These are phyloP conservation scores for Pherbina coryleti DNA, from an alignment of 2,888 invertebrate genomes.

Conservation along the genomic window DNA sequence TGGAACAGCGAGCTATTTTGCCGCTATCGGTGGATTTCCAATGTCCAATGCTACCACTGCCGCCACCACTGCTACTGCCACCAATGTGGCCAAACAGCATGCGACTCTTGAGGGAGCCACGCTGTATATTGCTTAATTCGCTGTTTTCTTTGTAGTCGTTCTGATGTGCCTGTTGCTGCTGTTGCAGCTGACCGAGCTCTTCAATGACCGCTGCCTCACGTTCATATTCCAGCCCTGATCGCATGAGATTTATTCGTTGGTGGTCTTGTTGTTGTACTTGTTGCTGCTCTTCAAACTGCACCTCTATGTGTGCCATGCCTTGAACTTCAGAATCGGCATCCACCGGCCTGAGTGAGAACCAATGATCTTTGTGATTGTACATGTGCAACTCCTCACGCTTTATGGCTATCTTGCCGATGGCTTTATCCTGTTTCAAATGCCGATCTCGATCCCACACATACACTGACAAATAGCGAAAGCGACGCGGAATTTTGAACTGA, in stretches of 20 bases:
- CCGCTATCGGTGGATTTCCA: conserved; percentile 37
- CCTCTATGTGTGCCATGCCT: conserved; percentile 88
- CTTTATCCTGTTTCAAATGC: conserved; percentile 85
- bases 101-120: conserved; percentile 55
- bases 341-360: conserved; percentile 88
- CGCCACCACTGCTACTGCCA: conserved; percentile 53
- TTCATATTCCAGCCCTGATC: conserved; percentile 54
- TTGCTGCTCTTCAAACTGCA: conserved; percentile 69
- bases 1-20: conserved; percentile 69
- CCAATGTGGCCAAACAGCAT: conserved; percentile 55
- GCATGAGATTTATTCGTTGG: conserved; percentile 53
- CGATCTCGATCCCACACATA: conserved; percentile 90
- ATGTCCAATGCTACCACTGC: conserved; percentile 2
- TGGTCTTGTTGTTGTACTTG: conserved; percentile 50
- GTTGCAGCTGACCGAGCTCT: conserved; percentile 44
- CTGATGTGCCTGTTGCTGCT: conserved; percentile 57
- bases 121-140: conserved; percentile 64
- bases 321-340: conserved; percentile 93
- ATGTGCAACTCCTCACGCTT: conserved; percentile 87
- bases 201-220: conserved; percentile 49
- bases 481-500: conserved; percentile 91
- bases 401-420: conserved; percentile 82
- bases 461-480: conserved; percentile 89
- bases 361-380: conserved; percentile 92
- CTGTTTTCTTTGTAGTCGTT: conserved; percentile 69